These are phyloP conservation scores for Drosophila nigricruria DNA, from an alignment of 2,888 invertebrate species.

Conservation along the genomic window DNA sequence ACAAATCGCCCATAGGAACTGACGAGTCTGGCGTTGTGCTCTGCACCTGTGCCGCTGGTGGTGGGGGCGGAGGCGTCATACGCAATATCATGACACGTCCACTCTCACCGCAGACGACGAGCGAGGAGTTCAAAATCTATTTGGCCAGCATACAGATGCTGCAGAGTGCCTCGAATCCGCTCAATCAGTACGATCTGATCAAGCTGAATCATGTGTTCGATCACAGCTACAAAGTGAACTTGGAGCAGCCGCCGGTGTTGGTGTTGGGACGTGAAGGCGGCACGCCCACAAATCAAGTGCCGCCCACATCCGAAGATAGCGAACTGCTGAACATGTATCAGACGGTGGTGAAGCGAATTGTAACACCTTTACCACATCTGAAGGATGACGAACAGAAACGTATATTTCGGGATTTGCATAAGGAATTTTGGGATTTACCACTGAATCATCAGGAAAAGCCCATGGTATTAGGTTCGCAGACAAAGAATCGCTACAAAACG, in stretches of 20 bases:
- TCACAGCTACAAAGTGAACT: slow-evolving; percentile 82
- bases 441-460: slow-evolving; percentile 96
- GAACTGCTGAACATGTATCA: slow-evolving; percentile 77
- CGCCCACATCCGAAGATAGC: slow-evolving; percentile 79
- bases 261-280: slow-evolving; percentile 63
- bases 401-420: slow-evolving; percentile 89
- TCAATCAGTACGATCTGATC: slow-evolving; percentile 88
- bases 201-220: slow-evolving; percentile 88
- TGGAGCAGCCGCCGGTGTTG: slow-evolving; percentile 63
- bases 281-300: slow-evolving; percentile 71
- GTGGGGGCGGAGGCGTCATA: slow-evolving; percentile 50
- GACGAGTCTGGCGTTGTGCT: slow-evolving; percentile 45
- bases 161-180: slow-evolving; percentile 89
- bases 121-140: slow-evolving; percentile 90
- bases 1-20: slow-evolving; percentile 21
- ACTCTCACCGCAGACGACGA: slow-evolving; percentile 88
- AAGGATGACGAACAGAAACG: slow-evolving; percentile 88
- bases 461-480: slow-evolving; percentile 94
- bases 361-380: slow-evolving; percentile 80
- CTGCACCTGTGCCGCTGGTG: slow-evolving; percentile 84
- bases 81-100: slow-evolving; percentile 88
- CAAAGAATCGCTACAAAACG: slow-evolving; percentile 95
- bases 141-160: slow-evolving; percentile 90
- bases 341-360: slow-evolving; percentile 65
- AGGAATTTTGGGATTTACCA: slow-evolving; percentile 98